A percentile compares a stretch with the other conserved stretches of the same genome.
phyloP scores from a whole-genome alignment of 1,140 invertebrate genomes.

The Planococcus citri region DNA sequence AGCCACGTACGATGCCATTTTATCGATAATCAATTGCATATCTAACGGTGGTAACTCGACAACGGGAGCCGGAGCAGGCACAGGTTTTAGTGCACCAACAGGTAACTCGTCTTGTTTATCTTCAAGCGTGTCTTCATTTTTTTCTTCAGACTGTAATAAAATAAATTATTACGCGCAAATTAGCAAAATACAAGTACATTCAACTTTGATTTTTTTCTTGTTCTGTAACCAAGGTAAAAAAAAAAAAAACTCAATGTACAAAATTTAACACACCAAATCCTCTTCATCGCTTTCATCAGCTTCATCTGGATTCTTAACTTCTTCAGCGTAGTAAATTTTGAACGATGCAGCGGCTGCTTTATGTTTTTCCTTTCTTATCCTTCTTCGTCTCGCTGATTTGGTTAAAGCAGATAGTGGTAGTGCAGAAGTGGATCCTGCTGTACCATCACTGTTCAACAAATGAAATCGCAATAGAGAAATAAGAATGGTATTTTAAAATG shows the following conservation, averaged over 20 bases:
- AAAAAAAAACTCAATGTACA: not conserved
- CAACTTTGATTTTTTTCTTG: no score
- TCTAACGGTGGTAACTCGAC: slow-evolving; percentile 53
- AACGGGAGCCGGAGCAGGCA: slow-evolving; percentile 6
- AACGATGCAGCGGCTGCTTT: slow-evolving; percentile 5
- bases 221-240: not conserved
- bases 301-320: not conserved
- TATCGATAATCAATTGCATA: slow-evolving; percentile 77
- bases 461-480: no score
- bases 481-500: no score
- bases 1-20: slow-evolving; percentile 88
- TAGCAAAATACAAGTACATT: no score
- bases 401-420: slow-evolving; percentile 15
- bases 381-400: slow-evolving; percentile 22
- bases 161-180: not conserved
- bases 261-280: no score
- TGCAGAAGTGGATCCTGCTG: not conserved
- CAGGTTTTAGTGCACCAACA: not conserved
- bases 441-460: not conserved
- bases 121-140: not conserved
- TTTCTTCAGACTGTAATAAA: not conserved
- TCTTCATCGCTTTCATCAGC: not conserved
- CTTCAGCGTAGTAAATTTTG: not conserved
- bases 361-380: slow-evolving; percentile 13
- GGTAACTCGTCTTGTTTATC: not conserved